Evolutionary conservation across 2,113 vertebrate genomes (phyloP), one percentile per base, ranked within the genome.

Genomic region (Sphyrna mokarran): DNA sequence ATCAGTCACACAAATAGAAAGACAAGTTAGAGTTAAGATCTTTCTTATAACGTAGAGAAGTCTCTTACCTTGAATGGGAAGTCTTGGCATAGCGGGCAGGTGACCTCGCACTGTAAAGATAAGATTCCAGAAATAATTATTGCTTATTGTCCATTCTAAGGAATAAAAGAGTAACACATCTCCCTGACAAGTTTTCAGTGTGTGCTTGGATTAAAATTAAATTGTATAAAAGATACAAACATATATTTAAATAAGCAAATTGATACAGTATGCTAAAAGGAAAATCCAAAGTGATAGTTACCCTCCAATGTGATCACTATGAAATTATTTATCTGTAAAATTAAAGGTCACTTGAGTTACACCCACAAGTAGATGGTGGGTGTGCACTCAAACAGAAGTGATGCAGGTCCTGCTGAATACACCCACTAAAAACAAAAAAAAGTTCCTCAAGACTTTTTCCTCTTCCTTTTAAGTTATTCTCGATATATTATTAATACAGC

Each of bases 11-110:
- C 11, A 16, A 95, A 29, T 18, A 16, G 37, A 66, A 76, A 72
- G 22, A 9, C 48, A 43, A 70, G 37, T 48, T 70, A 76, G 37
- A 48, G 48, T 29, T 26, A 22, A 43, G 66, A 11, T 26, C 11
- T 48, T 43, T 14, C 66, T 0, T 26, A 69, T 0, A 69, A 94
- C 18, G 2, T 66, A 94, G 26, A 70, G 33, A 69, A 29, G 40
- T 37, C 40, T 48, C 68, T 95, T 54, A 95, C 94, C 94, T 95
- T 95, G 94, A 95, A 95, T 68, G 40, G 66, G 37, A 95, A 70
- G 94, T 13, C 68, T 43, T 72, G 68, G 54, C 94, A 95, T 76
- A 16, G 43, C 94, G 33, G 94, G 37, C 66, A 72, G 69, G n/a
- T 95, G 94, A 95, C 94, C 22, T 29, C 68, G 37, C 40, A 95